Evolutionary conservation across 2,888 invertebrate species (phyloP), one percentile per base, ranked within the genome.

Genomic region (Eilema sororculum): DNA sequence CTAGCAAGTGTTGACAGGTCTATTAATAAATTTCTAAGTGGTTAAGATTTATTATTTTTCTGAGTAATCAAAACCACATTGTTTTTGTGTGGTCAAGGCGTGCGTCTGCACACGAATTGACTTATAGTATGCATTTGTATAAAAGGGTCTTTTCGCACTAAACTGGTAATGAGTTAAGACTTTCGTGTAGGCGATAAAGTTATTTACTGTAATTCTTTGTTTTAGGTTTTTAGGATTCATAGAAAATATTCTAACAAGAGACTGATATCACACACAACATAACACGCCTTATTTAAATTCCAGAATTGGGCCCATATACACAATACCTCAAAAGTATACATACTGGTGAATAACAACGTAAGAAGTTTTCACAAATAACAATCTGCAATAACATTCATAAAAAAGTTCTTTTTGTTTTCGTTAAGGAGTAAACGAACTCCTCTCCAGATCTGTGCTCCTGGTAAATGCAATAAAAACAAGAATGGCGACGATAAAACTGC

Each of bases 361-460:
- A 8, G 46, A 1, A 46, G 46, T 20, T 46, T 46, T 46, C 12
- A 41, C 41, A 16, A 41, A 10, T 1, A 2, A 33, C 30, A 33
- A 33, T 33, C 30, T 33, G 46, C 46, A 46, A 46, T 46, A 4
- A 46, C 46, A 20, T 46, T 46, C 46, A 46, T 20, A 46, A 46
- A 46, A 58, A 46, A 46, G 5, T 46, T 20, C 6, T 20, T 46
- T 46, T 46, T 46, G 8, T 46, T 46, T 46, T 46, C 46, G 46
- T 41, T 41, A 16, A 22, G 57, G 56, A 70, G 68, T 75, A 78
- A 69, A 79, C 57, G 65, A 78, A 65, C 78, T 80, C 70, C 62
- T 71, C 65, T 56, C 59, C 59, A 25, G 13, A 46, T 68, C 56
- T 69, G 67, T 30, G 57, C 52, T 24, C 67, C 80, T 66, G 25